Base-by-base conservation (phyloP, 2,888 invertebrate genomes). In the Brenthis hecate region DNA sequence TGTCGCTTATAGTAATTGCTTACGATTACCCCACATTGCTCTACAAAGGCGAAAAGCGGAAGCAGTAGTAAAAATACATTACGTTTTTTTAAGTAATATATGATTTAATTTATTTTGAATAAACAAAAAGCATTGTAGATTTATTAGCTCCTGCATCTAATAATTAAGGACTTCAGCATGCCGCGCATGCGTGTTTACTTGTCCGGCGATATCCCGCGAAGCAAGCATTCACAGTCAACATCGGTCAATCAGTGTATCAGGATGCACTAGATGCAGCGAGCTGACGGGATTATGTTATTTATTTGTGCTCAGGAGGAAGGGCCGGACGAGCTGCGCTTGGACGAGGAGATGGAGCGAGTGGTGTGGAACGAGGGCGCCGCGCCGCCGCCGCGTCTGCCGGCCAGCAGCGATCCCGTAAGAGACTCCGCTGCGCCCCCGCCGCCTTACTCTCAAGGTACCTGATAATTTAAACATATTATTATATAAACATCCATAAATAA, bases 311-410 rank as follows among this genome's bases (percentile, higher is more conserved):
- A 88, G 88, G 82, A 76, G 73, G 81, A 80, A 64, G 79, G 82
- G 48, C 63, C 67, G 51, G 94, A 95, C 86, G 95, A 95, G 85
- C 94, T 96, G 78, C 95, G 95, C 77, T 93, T 97, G 91, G 97
- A 97, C 91, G 96, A 96, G 87, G 97, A 97, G 94, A 97, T 97
- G 95, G 97, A 97, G 81, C 96, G 97, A 87, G 97, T 97, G 80
- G 96, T 97, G 87, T 96, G 96, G 87, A 95, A 94, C 92, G 94
- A 94, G 74, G 94, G 78, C 92, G 94, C 88, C 93, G 94, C 92
- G 93, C 95, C 82, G 93, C 95, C 82, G 91, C 94, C 78, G 89
- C 80, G 82, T 75, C 83, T 84, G 72, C 86, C 84, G 77, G 84
- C 78, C 60, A 83, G 84, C 66, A 83, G 80, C 72, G 83, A 82